Percentiles rank a stretch among this genome's conserved stretches.
Conservation (phyloP, 2,888 invertebrate species). For the Ophioninae sp. region DNA sequence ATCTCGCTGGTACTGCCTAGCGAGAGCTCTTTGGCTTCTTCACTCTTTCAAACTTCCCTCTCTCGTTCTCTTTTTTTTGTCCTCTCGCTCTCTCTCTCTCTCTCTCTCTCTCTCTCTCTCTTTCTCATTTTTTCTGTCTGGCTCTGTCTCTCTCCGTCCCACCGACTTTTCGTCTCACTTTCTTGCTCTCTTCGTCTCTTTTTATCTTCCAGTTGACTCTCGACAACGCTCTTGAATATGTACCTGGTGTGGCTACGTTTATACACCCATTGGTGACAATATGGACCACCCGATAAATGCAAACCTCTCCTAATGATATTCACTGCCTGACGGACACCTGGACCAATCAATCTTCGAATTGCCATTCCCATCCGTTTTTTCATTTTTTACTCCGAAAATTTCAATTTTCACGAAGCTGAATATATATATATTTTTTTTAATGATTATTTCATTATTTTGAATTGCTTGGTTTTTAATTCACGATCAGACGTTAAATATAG, state of each 20-base stretch:
- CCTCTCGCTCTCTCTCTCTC: constrained; percentile 18
- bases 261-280: constrained; percentile 10
- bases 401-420: neutral
- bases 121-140: constrained; percentile 33
- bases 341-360: neutral
- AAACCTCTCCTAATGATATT: neutral
- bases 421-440: neutral
- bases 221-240: constrained; percentile 29
- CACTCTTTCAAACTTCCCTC: constrained; percentile 51
- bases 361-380: neutral
- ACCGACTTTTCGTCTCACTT: constrained; percentile 12
- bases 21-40: constrained; percentile 40
- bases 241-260: constrained; percentile 6
- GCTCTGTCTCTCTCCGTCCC: constrained; percentile 14
- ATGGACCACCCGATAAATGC: constrained; percentile 1
- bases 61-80: constrained; percentile 43
- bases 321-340: neutral
- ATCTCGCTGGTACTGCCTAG: constrained; percentile 46
- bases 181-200: constrained; percentile 11
- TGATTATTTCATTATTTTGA: neutral
- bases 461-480: neutral
- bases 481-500: neutral
- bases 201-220: constrained; percentile 10
- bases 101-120: constrained; percentile 19
- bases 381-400: neutral